Evolutionary conservation across 2,797 vertebrate genomes (phyloP), one percentile per base, ranked within the genome.

Genomic region (Apogon hyalosoma): DNA sequence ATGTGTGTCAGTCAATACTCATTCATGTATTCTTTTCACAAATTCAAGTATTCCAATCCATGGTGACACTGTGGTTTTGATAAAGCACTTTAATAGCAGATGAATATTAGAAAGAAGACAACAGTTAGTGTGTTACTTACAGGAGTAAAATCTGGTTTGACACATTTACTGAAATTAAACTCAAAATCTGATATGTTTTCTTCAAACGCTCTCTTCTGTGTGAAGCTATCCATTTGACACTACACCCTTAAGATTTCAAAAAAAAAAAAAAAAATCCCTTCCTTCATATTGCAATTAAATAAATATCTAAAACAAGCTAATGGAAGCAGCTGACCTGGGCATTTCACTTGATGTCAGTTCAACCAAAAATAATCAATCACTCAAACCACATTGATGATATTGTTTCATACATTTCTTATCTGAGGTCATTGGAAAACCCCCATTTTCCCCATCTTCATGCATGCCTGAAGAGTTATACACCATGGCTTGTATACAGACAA

Each of bases 71-170:
- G 42, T 55, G 7, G 69, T 86, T 83, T 82, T 83, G 64, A 84
- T 88, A 90, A 90, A 90, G 87, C 89, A 84, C 87, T 92, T 92
- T 92, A 91, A 87, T 92, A 89, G 88, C 86, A 82, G 83, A 88
- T 85, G 86, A 48, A 70, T 87, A 84, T 88, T 88, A 89, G 86
- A 89, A 89, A 86, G 75, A 89, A 36, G 80, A 88, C 83, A 82
- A 88, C 73, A 87, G 83, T 90, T 90, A 87, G 86, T 89, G 77
- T 78, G 70, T 88, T 83, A 87, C 82, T 83, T 85, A 86, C 77
- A 86, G 69, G 73, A 83, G 76, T 68, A 86, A 65, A 65, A 65
- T 75, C 28, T 28, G 14, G 74, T 80, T 74, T 58, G 73, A 91
- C 80, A 86, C 54, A 46, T 24, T 19, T 39, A 55, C 79, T 84